These are phyloP conservation scores for Rhagologus leucostigma DNA, from an alignment of 2,113 vertebrate species.

Conservation along the genomic window DNA sequence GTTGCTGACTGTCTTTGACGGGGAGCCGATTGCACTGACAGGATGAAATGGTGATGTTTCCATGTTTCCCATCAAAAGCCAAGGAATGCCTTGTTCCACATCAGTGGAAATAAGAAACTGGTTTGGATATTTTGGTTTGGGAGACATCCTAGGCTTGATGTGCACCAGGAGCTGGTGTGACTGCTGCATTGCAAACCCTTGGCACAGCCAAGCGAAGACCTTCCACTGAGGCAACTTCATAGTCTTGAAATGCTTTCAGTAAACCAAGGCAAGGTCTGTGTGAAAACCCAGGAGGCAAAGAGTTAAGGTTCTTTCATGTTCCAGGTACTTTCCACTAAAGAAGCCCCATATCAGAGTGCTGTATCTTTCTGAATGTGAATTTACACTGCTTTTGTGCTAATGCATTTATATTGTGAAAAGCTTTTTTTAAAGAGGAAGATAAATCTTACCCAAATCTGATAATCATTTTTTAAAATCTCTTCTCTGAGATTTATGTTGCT, in stretches of 20 bases:
- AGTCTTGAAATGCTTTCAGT: background rate
- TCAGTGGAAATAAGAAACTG: background rate
- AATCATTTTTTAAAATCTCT: constrained; percentile 69
- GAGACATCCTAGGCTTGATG: background rate
- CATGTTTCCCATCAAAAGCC: background rate
- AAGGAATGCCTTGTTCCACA: background rate
- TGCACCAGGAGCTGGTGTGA: background rate
- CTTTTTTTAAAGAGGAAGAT: constrained; percentile 57
- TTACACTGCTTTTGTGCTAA: constrained; percentile 42
- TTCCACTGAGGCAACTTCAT: background rate
- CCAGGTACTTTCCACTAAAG: background rate
- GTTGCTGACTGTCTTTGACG: rapidly evolving
- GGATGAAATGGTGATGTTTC: rapidly evolving
- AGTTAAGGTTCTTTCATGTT: constrained; percentile 10
- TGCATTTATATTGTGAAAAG: constrained; percentile 42
- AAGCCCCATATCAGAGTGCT: background rate
- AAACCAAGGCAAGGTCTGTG: background rate
- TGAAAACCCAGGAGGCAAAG: background rate
- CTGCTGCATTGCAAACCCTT: background rate
- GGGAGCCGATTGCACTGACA: background rate
- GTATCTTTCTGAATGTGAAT: background rate
- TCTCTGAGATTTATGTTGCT: constrained; percentile 57
- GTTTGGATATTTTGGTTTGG: background rate
- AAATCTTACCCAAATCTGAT: constrained; percentile 76
- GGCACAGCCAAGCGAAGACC: background rate